These are phyloP conservation scores for Ommatoiulus sabulosus DNA, from an alignment of 2,888 invertebrate genomes.

Conservation along the genomic window DNA sequence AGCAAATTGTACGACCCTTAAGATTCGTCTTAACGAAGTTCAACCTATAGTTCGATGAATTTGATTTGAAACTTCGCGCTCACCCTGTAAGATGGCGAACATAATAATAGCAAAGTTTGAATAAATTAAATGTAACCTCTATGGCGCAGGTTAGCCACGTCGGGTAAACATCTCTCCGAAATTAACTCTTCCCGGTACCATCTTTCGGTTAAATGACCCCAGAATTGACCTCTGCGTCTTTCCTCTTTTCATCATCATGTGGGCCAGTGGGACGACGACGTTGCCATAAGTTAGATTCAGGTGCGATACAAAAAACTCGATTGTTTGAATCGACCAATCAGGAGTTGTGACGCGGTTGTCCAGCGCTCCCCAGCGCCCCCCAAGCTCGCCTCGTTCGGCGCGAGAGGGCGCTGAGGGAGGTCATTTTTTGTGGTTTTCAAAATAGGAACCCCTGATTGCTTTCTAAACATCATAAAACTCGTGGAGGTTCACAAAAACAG, in stretches of 20 bases:
- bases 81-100: background rate
- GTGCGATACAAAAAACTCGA: background rate
- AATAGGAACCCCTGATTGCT: background rate
- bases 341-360: background rate
- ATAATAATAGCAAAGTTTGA: background rate
- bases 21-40: too few relatives aligned
- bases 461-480: constrained; percentile 11
- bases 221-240: background rate
- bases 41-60: too few relatives aligned
- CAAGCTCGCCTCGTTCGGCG: background rate
- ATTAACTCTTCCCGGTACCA: constrained; percentile 20
- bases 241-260: constrained; percentile 23
- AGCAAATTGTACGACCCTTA: too few relatives aligned
- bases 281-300: background rate
- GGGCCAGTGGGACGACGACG: background rate
- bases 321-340: constrained; percentile 25
- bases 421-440: background rate
- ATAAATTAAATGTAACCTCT: constrained; percentile 2
- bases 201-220: constrained; percentile 32
- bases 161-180: constrained; percentile 1
- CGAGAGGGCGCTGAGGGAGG: background rate
- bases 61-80: background rate
- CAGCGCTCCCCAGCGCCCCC: background rate
- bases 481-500: constrained; percentile 25
- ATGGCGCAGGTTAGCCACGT: background rate